Percentiles rank a stretch among this genome's conserved stretches.
phyloP scores from a whole-genome alignment of 2,113 vertebrate genomes.

The Sturnira hondurensis region DNA sequence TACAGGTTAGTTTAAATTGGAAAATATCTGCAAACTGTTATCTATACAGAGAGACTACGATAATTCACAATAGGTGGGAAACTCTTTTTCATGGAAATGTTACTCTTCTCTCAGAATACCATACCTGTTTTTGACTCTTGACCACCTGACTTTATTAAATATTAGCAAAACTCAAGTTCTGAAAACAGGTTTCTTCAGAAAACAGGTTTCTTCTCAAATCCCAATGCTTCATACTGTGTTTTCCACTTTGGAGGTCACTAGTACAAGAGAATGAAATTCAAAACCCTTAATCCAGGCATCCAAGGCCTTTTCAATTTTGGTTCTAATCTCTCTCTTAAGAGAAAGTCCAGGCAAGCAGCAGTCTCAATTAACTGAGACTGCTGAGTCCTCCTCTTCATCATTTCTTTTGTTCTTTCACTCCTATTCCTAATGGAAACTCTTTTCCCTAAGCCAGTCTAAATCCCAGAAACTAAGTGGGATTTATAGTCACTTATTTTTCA shows the following conservation, averaged over 20 bases:
- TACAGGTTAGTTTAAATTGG: not conserved
- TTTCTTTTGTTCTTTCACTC: not conserved
- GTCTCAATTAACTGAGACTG: slow-evolving; percentile 3
- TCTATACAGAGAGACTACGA: not conserved
- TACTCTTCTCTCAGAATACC: not conserved
- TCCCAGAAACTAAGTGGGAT: not conserved
- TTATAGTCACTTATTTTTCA: slow-evolving; percentile 7
- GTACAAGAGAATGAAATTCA: not conserved
- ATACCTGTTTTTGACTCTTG: not conserved
- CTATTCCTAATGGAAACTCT: not conserved
- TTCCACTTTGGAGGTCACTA: not conserved
- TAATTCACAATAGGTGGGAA: not conserved
- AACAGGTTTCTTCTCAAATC: slow-evolving; percentile 13
- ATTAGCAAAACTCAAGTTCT: not conserved
- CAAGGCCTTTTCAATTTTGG: not conserved
- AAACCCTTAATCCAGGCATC: not conserved
- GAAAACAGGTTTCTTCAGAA: slow-evolving; percentile 12
- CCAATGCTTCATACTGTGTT: not conserved
- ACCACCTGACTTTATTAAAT: not conserved
- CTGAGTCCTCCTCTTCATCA: not conserved
- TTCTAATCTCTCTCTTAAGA: not conserved
- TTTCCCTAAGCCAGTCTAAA: not conserved
- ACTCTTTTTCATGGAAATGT: not conserved
- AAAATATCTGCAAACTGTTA: slow-evolving; percentile 1
- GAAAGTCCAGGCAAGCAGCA: not conserved